phyloP scores from a whole-genome alignment of 2,113 vertebrate genomes.

The Hyperopisus bebe region DNA sequence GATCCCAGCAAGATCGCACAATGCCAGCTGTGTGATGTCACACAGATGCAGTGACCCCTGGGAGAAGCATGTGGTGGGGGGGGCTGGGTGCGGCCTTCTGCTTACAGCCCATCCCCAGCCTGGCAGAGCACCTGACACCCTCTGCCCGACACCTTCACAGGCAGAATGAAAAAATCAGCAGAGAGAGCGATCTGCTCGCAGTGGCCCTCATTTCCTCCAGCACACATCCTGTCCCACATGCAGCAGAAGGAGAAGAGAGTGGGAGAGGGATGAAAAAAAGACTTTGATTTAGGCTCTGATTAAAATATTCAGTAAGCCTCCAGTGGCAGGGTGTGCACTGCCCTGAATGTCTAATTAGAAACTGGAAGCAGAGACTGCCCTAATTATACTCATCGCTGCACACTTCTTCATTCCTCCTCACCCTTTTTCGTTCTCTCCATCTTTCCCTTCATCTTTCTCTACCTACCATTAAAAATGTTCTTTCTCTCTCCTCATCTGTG shows the following conservation, averaged over 20 bases:
- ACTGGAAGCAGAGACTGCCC: constrained; percentile 34
- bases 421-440: constrained; percentile 17
- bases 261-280: not conserved
- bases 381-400: constrained; percentile 34
- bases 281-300: constrained; percentile 41
- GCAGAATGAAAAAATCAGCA: not conserved
- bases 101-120: not conserved
- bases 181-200: constrained; percentile 27
- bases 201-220: constrained; percentile 35
- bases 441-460: constrained; percentile 9
- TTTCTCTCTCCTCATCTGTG: constrained; percentile 4
- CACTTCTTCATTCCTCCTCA: constrained; percentile 30
- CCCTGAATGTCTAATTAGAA: constrained; percentile 47
- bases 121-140: not conserved
- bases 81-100: not conserved
- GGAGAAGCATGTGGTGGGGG: not conserved
- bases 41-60: not conserved
- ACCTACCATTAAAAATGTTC: constrained; percentile 4
- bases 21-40: not conserved
- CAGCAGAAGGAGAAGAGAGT: not conserved
- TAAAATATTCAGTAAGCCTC: constrained; percentile 43
- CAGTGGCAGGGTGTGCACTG: constrained; percentile 33
- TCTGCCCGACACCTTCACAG: constrained; percentile 18
- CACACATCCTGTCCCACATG: constrained; percentile 35
- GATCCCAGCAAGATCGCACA: not conserved